A percentile compares a stretch with the other conserved stretches of the same genome.
These are phyloP conservation scores for Corvus cornix DNA, from an alignment of 2,113 vertebrate species.

Conservation along the genomic window DNA sequence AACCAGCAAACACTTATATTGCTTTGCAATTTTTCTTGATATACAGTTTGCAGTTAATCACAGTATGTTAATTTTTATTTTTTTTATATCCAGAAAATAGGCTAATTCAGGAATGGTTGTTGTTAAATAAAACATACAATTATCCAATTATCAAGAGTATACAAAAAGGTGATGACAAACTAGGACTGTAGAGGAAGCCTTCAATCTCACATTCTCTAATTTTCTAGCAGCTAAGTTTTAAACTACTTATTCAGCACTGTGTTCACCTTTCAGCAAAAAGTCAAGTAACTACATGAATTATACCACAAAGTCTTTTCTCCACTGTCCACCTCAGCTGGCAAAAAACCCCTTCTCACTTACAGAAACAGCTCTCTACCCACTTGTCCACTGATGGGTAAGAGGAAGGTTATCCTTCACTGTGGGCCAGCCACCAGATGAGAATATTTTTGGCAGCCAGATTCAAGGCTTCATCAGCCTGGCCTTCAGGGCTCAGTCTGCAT, in stretches of 20 bases:
- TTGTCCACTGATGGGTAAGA: neutral
- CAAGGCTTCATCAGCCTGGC: neutral
- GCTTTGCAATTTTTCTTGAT: neutral
- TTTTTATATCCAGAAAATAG: neutral
- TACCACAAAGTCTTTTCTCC: neutral
- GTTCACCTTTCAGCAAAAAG: neutral
- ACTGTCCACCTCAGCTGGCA: neutral
- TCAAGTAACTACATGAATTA: neutral
- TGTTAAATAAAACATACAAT: neutral
- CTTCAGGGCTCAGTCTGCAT: fast-evolving
- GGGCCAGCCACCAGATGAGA: neutral
- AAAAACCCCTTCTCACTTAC: neutral
- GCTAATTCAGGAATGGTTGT: neutral
- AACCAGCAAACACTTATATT: neutral
- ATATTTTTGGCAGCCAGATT: neutral
- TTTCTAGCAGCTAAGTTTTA: neutral
- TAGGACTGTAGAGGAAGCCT: neutral
- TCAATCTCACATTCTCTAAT: neutral
- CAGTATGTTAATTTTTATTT: neutral
- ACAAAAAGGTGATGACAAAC: neutral
- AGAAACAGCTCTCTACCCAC: neutral
- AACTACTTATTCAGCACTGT: neutral
- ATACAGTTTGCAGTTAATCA: neutral
- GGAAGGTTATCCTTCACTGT: neutral
- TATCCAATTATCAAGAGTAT: neutral